phyloP scores from a whole-genome alignment of 2,888 invertebrate genomes.

The Euplexia lucipara region DNA sequence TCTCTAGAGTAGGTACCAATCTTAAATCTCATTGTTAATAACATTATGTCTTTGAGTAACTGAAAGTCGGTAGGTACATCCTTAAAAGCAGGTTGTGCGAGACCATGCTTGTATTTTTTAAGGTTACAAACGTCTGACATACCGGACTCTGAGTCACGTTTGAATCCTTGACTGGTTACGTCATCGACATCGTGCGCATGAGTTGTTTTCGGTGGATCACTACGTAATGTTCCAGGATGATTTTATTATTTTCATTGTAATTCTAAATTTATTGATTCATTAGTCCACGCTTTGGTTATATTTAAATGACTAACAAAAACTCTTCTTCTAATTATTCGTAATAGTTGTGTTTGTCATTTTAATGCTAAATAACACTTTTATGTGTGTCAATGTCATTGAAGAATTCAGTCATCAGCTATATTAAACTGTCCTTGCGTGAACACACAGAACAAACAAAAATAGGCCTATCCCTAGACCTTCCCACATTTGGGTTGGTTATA shows the following conservation, averaged over 20 bases:
- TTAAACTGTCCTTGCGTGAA: conserved; percentile 18
- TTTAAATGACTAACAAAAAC: conserved; percentile 33
- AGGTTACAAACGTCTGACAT: conserved; percentile 65
- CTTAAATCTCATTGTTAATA: too few species aligned
- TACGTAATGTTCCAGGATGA: conserved; percentile 58
- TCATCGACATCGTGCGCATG: conserved; percentile 79
- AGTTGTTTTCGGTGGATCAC: conserved; percentile 66
- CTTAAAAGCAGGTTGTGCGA: conserved; percentile 59
- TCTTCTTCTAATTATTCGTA: neutral
- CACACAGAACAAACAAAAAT: conserved; percentile 2
- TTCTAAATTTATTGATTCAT: conserved; percentile 55
- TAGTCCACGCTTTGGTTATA: conserved; percentile 10
- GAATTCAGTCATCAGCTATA: conserved; percentile 1
- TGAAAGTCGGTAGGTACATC: conserved; percentile 32
- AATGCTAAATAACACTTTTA: neutral
- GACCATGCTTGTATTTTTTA: conserved; percentile 61
- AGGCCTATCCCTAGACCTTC: conserved; percentile 3
- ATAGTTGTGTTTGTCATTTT: conserved; percentile 2
- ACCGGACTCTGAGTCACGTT: conserved; percentile 79
- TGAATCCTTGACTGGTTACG: conserved; percentile 82
- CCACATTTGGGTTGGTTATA: neutral
- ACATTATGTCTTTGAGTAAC: conserved; percentile 15
- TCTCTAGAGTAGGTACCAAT: too few species aligned
- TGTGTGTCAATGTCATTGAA: conserved; percentile 2
- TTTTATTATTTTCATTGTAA: conserved; percentile 54